Evolutionary conservation across 2,888 invertebrate genomes (phyloP), one percentile per base, ranked within the genome.

Genomic region (Pherbina coryleti): DNA sequence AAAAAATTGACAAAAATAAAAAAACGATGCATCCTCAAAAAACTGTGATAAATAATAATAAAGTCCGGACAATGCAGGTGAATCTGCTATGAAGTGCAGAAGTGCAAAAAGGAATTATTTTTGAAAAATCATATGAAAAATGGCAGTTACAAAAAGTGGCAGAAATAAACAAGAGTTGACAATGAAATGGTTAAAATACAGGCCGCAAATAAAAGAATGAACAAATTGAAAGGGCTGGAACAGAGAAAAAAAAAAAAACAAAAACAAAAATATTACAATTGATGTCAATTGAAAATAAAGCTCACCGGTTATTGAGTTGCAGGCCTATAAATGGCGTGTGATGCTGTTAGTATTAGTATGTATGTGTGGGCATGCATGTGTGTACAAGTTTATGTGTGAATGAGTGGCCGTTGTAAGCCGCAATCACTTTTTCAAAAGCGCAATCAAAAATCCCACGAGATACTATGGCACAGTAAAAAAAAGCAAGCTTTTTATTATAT

Each of bases 1-100:
- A 55, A 44, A 25, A 64, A 55, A 72, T 70, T 37, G 64, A 74
- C 73, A 44, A 53, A 51, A 76, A 57, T 64, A 75, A 25, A 60
- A 49, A 51, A 71, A n/a, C 14, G n/a, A 31, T 11, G 49, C 25
- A 25, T 1, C 28, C 5, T n/a, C 64, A 51, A 71, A 57, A 71
- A 77, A 78, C 72, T 73, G 79, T 79, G 76, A 77, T 75, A 51
- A 69, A 28, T 70, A 76, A 76, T 77, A 82, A 78, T 80, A 79
- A 72, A 79, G 73, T 79, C 79, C 75, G 83, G 81, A 86, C 87
- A 86, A 86, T 86, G 86, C 86, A 87, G 87, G 87, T 87, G 84
- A 87, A 84, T 84, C 82, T 85, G 85, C 84, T 82, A 82, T 82
- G 82, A 82, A 82, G 82, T 80, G 71, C 78, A 75, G n/a, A n/a